Evolutionary conservation across 1,140 invertebrate species (phyloP).

Genomic region (Tetragonula clypearis): DNA sequence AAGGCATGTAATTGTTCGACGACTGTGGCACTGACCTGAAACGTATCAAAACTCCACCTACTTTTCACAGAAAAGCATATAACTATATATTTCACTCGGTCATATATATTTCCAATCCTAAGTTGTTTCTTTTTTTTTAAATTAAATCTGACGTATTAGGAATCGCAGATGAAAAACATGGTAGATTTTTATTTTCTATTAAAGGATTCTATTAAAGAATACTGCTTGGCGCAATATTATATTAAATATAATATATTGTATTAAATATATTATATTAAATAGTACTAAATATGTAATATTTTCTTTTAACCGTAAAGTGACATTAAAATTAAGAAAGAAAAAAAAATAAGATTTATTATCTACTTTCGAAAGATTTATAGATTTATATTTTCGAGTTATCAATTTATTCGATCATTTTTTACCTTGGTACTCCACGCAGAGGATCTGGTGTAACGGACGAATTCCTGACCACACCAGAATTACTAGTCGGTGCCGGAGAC

Average conservation of each 20-base stretch:
- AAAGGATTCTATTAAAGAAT: no score
- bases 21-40: constrained; percentile 69
- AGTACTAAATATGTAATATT: no score
- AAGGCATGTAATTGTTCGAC: constrained; percentile 71
- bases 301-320: no score
- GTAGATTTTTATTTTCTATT: no score
- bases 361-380: no score
- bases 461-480: constrained; percentile 78
- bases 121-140: background rate
- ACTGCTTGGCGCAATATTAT: no score
- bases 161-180: no score
- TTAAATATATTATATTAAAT: no score
- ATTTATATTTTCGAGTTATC: no score
- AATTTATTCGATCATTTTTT: constrained; percentile 21
- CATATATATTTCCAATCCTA: background rate
- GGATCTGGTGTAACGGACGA: constrained; percentile 80
- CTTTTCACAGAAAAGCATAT: background rate
- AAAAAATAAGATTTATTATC: no score
- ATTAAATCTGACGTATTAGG: background rate
- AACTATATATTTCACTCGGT: background rate
- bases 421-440: constrained; percentile 78
- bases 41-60: background rate
- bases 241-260: no score
- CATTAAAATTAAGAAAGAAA: no score
- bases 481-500: constrained; percentile 75